A percentile compares a stretch with the other conserved stretches of the same genome.
phyloP scores from a whole-genome alignment of 2,797 vertebrate species.

The Lepilemur septentrionalis region DNA sequence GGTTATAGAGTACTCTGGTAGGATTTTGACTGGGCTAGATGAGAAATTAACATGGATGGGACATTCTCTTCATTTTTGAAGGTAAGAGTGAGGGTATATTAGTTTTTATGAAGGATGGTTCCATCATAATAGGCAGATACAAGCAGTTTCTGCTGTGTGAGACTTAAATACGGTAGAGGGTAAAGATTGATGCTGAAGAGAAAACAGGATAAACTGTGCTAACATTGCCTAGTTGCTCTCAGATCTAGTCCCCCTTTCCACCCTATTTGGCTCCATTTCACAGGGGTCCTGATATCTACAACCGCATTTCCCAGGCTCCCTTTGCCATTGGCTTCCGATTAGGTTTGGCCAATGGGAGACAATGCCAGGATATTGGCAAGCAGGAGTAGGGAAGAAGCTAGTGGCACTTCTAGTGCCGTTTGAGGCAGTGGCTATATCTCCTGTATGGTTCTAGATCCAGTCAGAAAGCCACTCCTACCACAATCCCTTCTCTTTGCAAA shows the following conservation, averaged over 20 bases:
- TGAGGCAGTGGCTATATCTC: neutral
- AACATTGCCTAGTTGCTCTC: neutral
- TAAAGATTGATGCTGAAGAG: neutral
- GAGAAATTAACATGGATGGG: neutral
- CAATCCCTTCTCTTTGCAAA: neutral
- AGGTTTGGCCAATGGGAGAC: neutral
- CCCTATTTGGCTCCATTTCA: too few species aligned
- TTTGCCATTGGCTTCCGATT: neutral
- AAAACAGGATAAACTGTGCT: neutral
- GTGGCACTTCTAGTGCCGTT: neutral
- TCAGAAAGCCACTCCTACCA: neutral
- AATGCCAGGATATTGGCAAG: neutral
- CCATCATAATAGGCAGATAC: neutral
- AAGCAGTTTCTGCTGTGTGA: neutral
- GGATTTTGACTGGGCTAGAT: neutral
- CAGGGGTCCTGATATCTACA: neutral
- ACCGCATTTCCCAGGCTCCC: neutral
- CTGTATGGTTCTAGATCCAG: neutral
- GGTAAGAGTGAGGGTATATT: neutral
- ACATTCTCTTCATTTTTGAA: neutral
- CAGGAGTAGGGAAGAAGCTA: neutral
- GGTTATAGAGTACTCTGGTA: neutral
- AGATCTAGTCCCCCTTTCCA: neutral
- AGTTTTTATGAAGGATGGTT: neutral
- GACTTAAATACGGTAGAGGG: neutral